Evolutionary conservation across 37 sponge, comb jelly and placozoan genomes (phyloP), one percentile per base, ranked within the genome.

Genomic region (Spongilla lacustris): DNA sequence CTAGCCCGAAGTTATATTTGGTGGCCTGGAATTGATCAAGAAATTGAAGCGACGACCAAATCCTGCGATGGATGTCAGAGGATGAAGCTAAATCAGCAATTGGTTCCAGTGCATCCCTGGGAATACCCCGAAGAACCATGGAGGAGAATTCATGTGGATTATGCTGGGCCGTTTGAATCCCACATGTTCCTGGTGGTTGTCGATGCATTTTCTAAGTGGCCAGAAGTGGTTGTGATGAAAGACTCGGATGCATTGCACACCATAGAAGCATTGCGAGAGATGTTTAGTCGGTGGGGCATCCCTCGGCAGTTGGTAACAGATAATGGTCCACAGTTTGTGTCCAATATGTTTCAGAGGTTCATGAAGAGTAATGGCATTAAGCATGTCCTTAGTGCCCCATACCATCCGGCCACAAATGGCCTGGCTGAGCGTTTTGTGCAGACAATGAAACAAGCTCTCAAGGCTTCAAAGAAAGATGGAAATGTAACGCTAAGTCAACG

Each of bases 321-420:
- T 22, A 84, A 84, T 84, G 90, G 90, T 33, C 90, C 90, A 2
- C 89, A 89, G 75, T 89, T 89, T 38, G 31, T 50, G 17, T 50
- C 84, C 5, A 68, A 78, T n/a, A 81, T 84, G 41, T 84, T 89
- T 50, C 19, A 25, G 8, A 21, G 2, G 4, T 84, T 89, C 34
- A 11, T 89, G 33, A 31, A 29, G n/a, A 10, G 14, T 0, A 84
- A 84, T 41, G 85, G 90, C 6, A 71, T 84, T 6, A 78, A 74
- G 46, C 90, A 89, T 36, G 78, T 84, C 48, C 68, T 68, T 19
- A 30, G 75, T 66, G 68, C 81, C 58, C 90, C 85, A 11, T 89
- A 89, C 38, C 84, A 77, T 67, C 78, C 89, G 24, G 32, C 87
- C 1, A 36, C 80, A 41, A 92, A 87, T 48, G 88, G 92, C 0